Evolutionary conservation across 2,888 invertebrate genomes (phyloP).

Genomic region (Ophion obscuratus): DNA sequence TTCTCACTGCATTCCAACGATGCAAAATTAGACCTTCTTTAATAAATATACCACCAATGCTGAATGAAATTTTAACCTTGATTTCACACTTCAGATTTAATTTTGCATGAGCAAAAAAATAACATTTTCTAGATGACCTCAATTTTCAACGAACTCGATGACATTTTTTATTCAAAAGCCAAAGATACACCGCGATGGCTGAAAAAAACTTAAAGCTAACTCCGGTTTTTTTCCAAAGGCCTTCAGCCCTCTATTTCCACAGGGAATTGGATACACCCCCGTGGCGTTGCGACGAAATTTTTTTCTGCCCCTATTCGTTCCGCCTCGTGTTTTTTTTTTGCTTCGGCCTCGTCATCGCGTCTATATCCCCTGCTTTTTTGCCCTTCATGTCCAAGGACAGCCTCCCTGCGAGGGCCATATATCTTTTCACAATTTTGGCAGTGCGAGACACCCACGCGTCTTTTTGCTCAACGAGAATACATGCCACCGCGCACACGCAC

Average conservation of each 20-base stretch:
- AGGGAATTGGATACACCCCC: constrained; percentile 53
- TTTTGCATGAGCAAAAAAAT: neutral
- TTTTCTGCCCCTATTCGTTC: constrained; percentile 54
- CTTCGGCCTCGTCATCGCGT: constrained; percentile 42
- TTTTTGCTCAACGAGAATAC: constrained; percentile 41
- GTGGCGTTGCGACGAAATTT: constrained; percentile 57
- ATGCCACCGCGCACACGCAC: constrained; percentile 3
- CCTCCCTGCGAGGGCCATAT: constrained; percentile 56
- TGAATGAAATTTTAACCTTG: neutral
- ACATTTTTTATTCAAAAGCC: neutral
- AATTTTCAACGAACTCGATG: neutral
- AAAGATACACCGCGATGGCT: neutral
- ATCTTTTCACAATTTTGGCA: constrained; percentile 67
- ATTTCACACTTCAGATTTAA: neutral
- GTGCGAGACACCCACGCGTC: constrained; percentile 56
- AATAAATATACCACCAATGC: neutral
- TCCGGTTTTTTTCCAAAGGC: constrained; percentile 18
- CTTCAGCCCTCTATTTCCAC: constrained; percentile 27
- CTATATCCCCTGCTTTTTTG: constrained; percentile 46
- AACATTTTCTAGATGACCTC: neutral
- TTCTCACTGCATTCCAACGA: no score
- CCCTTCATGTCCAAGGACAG: constrained; percentile 58
- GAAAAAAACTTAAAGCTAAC: neutral
- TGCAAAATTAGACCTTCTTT: no score
- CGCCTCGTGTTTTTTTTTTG: constrained; percentile 47